Conservation (phyloP, 2,113 vertebrate genomes). For the Lophotis ruficrista region DNA sequence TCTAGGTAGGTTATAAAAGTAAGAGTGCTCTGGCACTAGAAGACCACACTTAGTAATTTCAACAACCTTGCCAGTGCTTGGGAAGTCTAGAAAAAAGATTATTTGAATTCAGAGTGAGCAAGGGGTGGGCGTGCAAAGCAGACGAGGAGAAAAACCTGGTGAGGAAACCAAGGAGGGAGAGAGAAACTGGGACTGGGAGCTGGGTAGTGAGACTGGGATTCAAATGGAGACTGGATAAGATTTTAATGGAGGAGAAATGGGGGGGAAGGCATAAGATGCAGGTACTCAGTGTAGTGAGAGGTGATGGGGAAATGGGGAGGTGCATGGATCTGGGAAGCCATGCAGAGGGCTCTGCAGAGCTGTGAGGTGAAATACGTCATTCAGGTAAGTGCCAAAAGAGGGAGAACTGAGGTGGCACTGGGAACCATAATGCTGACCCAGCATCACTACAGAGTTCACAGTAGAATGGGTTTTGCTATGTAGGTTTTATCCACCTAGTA, state of each 20-base stretch:
- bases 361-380: background rate
- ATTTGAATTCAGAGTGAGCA: background rate
- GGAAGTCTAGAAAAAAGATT: background rate
- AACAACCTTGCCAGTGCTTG: background rate
- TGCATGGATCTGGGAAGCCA: background rate
- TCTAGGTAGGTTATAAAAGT: background rate
- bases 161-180: rapidly evolving
- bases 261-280: background rate
- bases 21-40: background rate
- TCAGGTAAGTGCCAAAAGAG: background rate
- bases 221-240: background rate
- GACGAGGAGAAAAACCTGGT: background rate
- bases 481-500: background rate
- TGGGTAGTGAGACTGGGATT: background rate
- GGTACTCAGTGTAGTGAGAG: background rate
- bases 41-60: background rate
- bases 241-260: background rate
- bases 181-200: background rate
- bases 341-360: background rate
- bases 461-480: background rate
- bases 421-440: background rate
- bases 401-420: background rate
- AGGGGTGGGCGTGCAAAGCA: background rate
- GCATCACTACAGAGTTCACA: background rate
- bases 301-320: background rate